A percentile compares a stretch with the other conserved stretches of the same genome.
These are phyloP conservation scores for Leptoteleia sp. DNA, from an alignment of 1,140 invertebrate genomes.

Conservation along the genomic window DNA sequence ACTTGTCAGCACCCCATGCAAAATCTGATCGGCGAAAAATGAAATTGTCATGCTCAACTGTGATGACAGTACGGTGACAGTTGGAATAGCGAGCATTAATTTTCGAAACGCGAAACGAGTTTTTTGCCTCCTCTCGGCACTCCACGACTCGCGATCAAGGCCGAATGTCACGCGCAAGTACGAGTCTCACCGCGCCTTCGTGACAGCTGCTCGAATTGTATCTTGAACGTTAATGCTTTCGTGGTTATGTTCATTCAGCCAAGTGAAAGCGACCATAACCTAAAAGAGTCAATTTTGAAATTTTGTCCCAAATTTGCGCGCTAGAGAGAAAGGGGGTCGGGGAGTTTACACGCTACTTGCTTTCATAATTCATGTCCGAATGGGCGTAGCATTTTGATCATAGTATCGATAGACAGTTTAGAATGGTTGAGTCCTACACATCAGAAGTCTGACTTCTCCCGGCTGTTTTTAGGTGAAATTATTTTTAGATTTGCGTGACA, in stretches of 20 bases:
- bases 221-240: conserved; percentile 6
- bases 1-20: too few species aligned
- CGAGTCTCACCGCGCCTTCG: neutral
- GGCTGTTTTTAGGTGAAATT: conserved; percentile 48
- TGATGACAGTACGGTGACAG: conserved; percentile 19
- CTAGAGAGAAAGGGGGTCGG: too few species aligned
- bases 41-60: conserved; percentile 21
- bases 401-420: neutral
- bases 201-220: conserved; percentile 3
- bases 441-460: neutral
- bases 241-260: conserved; percentile 23
- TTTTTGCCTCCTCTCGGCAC: neutral
- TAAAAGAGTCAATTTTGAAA: conserved; percentile 11
- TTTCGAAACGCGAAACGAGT: neutral
- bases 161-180: conserved; percentile 1
- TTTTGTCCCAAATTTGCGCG: neutral
- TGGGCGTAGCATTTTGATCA: neutral
- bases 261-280: conserved; percentile 43
- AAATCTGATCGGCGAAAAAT: conserved; percentile 39
- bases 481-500: conserved; percentile 50
- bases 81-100: neutral
- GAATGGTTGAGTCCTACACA: neutral
- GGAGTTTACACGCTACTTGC: neutral
- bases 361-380: neutral
- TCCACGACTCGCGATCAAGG: neutral